Percentiles rank a stretch among this genome's conserved stretches.
These are phyloP conservation scores for Synaphobranchus kaupii DNA, from an alignment of 2,797 vertebrate genomes.

Conservation along the genomic window DNA sequence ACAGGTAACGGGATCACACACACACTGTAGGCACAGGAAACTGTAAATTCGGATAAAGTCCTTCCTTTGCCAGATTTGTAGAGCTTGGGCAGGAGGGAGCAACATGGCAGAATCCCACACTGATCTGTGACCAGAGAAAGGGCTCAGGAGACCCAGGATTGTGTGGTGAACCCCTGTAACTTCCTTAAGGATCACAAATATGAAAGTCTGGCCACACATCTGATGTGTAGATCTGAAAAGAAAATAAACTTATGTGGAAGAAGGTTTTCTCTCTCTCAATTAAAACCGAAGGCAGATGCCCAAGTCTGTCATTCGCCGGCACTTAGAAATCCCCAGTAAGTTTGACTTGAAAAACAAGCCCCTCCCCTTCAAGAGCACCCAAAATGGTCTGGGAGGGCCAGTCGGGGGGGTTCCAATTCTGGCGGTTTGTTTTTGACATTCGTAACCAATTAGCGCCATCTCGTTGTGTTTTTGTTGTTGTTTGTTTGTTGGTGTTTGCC, in stretches of 20 bases:
- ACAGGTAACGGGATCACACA: neutral
- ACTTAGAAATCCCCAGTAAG: conserved; percentile 39
- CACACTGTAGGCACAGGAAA: too few species aligned
- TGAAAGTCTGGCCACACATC: neutral
- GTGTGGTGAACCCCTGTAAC: neutral
- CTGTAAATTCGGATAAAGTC: too few species aligned
- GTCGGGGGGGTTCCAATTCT: neutral
- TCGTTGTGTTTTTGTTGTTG: too few species aligned
- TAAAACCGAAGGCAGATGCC: conserved; percentile 33
- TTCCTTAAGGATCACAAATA: neutral
- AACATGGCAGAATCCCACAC: too few species aligned
- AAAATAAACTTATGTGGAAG: neutral
- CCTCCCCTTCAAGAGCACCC: conserved; percentile 42
- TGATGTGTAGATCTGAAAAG: neutral
- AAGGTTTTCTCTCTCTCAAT: neutral
- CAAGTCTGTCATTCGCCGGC: conserved; percentile 50
- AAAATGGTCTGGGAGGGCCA: neutral
- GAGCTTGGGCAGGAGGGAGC: too few species aligned
- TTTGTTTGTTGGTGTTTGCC: too few species aligned
- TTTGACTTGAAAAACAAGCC: conserved; percentile 33
- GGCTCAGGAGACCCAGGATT: neutral
- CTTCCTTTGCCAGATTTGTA: too few species aligned
- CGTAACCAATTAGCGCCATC: too few species aligned
- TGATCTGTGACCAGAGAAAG: too few species aligned
- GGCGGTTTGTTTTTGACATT: too few species aligned